A percentile compares a stretch with the other conserved stretches of the same genome.
phyloP scores from a whole-genome alignment of 2,888 invertebrate genomes.

The Apodemia duryi region DNA sequence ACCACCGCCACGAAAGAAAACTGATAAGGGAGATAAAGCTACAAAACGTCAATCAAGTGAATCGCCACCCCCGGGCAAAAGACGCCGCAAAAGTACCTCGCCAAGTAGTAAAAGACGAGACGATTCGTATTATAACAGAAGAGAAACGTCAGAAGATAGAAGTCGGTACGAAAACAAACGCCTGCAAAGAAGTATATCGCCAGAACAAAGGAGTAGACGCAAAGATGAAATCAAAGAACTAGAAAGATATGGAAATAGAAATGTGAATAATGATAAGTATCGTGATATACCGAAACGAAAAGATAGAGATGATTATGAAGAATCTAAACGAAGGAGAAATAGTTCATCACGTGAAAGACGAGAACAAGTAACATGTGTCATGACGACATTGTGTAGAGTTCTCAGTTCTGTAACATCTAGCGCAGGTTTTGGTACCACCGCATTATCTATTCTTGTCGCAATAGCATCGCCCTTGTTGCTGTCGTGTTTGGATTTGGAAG shows the following conservation, averaged over 20 bases:
- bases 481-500: too few species aligned
- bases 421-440: too few species aligned
- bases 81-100: slow-evolving; percentile 52
- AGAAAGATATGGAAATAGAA: slow-evolving; percentile 45
- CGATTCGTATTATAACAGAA: slow-evolving; percentile 43
- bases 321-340: slow-evolving; percentile 42
- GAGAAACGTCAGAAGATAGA: slow-evolving; percentile 32
- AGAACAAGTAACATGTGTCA: too few species aligned
- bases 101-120: slow-evolving; percentile 44
- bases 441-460: too few species aligned
- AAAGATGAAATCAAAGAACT: slow-evolving; percentile 43
- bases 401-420: too few species aligned
- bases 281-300: slow-evolving; percentile 24
- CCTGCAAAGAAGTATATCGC: slow-evolving; percentile 43
- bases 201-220: slow-evolving; percentile 39
- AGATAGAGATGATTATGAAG: slow-evolving; percentile 35
- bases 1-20: slow-evolving; percentile 37
- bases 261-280: slow-evolving; percentile 30
- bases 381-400: too few species aligned
- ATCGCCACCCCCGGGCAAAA: slow-evolving; percentile 60
- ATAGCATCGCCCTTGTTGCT: too few species aligned
- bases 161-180: slow-evolving; percentile 40
- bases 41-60: slow-evolving; percentile 44
- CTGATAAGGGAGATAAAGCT: slow-evolving; percentile 39
- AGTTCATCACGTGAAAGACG: slow-evolving; percentile 47